Base-by-base conservation (phyloP, 1,140 invertebrate species). In the Uloborus diversus region DNA sequence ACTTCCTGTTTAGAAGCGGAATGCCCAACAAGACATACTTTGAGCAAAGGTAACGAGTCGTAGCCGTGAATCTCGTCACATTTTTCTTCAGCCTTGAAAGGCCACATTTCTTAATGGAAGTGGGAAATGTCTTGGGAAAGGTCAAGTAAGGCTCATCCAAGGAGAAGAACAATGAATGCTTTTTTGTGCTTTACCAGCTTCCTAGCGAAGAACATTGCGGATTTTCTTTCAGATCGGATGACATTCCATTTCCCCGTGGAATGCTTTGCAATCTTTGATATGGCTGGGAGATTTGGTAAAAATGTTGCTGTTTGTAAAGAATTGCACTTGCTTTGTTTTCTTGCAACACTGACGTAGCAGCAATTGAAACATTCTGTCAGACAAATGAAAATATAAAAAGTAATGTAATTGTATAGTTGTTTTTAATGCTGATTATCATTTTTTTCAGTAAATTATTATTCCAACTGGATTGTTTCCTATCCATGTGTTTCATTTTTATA, bases 51-150 rank as follows among this genome's bases (percentile, higher is more conserved):
- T 75, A 75, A 75, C 71, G 71, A 75, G 71, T 75, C 71, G 71
- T 62, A 75, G 71, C 71, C 71, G 71, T 64, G 71, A 75, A 75
- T 75, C 71, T 75, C 64, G 71, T 59, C 71, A 75, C 71, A 75
- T 75, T 20, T 42, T 75, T 64, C 69, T 73, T 37, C 53, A 73
- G 33, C 69, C 33, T 23, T 42, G 32, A 51, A 42, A 35, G 59
- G 53, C 49, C 28, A 53, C 30, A 57, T 23, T 56, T 70, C 68
- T 57, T 57, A 56, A 70, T 70, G 23, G 30, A 57, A 35, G 37
- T 27, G 32, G 35, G 59, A 75, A 75, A 64, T 32, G 59, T 75
- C 71, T 75, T 75, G 71, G 71, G 71, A 75, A 75, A 75, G 71
- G 71, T 75, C 71, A 75, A 27, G 56, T 51, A 28, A n/a, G n/a